phyloP scores from a whole-genome alignment of 2,888 invertebrate genomes.

The Zaprionus lineosus region DNA sequence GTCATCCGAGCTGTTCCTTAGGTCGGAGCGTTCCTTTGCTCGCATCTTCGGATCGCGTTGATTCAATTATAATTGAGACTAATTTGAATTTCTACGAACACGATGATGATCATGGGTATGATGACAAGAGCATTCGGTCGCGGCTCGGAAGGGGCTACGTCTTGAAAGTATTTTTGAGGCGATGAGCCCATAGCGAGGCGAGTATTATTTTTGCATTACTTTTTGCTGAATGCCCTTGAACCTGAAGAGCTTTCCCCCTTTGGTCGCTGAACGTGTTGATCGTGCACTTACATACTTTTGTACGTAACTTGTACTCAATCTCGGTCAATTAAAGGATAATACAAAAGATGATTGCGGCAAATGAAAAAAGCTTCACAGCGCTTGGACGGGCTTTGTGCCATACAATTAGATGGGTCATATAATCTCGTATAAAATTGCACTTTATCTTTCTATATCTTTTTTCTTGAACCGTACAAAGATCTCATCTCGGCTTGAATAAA shows the following conservation, averaged over 20 bases:
- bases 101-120: conserved; percentile 7
- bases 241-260: conserved; percentile 61
- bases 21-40: conserved; percentile 15
- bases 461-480: too few species aligned
- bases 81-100: conserved; percentile 67
- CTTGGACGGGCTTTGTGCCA: too few species aligned
- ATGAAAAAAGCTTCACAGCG: too few species aligned
- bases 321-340: conserved; percentile 74
- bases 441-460: too few species aligned
- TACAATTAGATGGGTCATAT: too few species aligned
- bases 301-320: conserved; percentile 47
- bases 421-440: too few species aligned
- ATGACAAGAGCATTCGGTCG: conserved; percentile 8
- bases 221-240: conserved; percentile 77
- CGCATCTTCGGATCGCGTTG: conserved; percentile 49
- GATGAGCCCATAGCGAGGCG: conserved; percentile 25
- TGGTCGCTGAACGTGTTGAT: conserved; percentile 11
- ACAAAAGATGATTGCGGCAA: conserved; percentile 28
- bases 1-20: not conserved
- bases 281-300: conserved; percentile 6
- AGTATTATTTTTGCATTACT: conserved; percentile 52
- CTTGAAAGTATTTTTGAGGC: conserved; percentile 34
- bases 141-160: not conserved
- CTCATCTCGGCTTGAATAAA: too few species aligned
- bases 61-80: conserved; percentile 82